Evolutionary conservation across 1,140 invertebrate species (phyloP), one percentile per base, ranked within the genome.

Genomic region (Drosophila eugracilis): DNA sequence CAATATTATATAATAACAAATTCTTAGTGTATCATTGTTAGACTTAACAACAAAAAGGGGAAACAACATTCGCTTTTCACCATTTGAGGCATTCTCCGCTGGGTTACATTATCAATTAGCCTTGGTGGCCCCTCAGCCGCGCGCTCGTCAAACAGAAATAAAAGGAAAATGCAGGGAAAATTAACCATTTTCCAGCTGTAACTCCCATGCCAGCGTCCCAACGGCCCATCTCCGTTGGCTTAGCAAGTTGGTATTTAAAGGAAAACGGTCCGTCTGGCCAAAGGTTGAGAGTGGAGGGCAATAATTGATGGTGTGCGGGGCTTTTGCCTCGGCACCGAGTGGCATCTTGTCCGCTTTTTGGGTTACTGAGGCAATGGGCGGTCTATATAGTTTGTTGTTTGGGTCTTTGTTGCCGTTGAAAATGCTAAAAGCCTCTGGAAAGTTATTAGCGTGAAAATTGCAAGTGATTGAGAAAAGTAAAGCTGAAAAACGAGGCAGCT

Each of bases 71-170:
- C 67, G 67, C 14, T 53, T 45, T 34, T 5, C 12, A 17, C 21
- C 48, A 53, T 28, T 52, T 15, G 9, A 17, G 17, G 17, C 28
- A 9, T 15, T 19, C 32, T 14, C 50, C 39, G 39, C 42, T 26
- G 60, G 65, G 60, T 63, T 66, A 49, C 52, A 53, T 69, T 88
- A 83, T 86, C 83, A 86, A 86, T 86, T 86, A 88, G 83, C 83
- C 78, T 86, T 81, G 83, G 81, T 71, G 65, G 42, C 63, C 62
- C 63, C 63, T 24, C 59, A 17, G 57, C 67, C 37, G 47, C 37
- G 47, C 65, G 58, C 57, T 62, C 50, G 49, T 21, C 73, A 75
- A 75, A 47, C 50, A 36, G 54, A 72, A 59, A 67, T 32, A 54
- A 55, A 75, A 70, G 24, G 57, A 41, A 41, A 81, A 83, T 39